Conservation (phyloP, 1,140 invertebrate species). For the Zaprionus vittiger region DNA sequence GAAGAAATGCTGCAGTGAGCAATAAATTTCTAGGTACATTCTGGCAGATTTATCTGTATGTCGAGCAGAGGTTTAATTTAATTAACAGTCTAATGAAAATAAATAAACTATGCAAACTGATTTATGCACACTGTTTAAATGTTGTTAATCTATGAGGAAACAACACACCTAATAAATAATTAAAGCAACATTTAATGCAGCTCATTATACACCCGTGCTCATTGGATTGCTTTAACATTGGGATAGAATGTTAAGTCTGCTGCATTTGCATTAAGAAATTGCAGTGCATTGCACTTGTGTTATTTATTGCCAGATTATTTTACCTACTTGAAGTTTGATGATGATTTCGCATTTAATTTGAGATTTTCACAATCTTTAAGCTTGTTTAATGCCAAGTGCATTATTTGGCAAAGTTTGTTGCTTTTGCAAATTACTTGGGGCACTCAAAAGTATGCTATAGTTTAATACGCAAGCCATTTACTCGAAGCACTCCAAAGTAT, state of each 20-base stretch:
- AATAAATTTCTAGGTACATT: constrained; percentile 16
- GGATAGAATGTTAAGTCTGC: background rate
- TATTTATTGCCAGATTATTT: background rate
- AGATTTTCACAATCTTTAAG: constrained; percentile 7
- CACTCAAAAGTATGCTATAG: constrained; percentile 45
- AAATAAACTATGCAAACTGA: constrained; percentile 46
- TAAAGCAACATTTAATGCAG: background rate
- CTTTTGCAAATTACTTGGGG: constrained; percentile 19
- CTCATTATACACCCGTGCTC: background rate
- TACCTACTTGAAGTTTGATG: background rate
- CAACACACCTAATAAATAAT: constrained; percentile 13
- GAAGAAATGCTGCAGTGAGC: background rate
- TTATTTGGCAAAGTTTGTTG: constrained; percentile 7
- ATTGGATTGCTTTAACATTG: background rate
- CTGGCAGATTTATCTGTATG: constrained; percentile 14
- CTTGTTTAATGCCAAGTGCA: constrained; percentile 26
- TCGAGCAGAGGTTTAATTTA: constrained; percentile 2
- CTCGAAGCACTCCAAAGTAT: constrained; percentile 32
- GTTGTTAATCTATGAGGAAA: constrained; percentile 42
- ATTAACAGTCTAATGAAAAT: constrained; percentile 17
- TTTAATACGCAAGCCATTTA: constrained; percentile 50
- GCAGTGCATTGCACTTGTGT: background rate
- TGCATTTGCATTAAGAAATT: constrained; percentile 5
- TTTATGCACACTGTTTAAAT: constrained; percentile 48
- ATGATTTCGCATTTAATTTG: background rate